phyloP scores from a whole-genome alignment of 2,888 invertebrate genomes.

The Palloptera scutellata region DNA sequence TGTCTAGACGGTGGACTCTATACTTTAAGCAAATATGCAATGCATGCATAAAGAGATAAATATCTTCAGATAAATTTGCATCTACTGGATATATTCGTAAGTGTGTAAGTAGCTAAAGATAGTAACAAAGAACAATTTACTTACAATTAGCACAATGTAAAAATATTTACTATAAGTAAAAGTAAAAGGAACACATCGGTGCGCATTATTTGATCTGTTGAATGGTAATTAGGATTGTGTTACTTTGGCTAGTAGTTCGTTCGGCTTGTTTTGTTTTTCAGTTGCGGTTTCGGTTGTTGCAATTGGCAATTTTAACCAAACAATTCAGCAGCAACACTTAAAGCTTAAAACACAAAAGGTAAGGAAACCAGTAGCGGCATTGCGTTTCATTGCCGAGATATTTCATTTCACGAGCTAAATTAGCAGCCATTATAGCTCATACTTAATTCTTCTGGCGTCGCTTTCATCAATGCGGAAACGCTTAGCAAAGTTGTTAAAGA shows the following conservation, averaged over 20 bases:
- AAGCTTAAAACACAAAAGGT: background rate
- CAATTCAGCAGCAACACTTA: background rate
- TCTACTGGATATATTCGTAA: too few species aligned
- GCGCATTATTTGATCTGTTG: background rate
- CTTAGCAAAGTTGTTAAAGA: too few species aligned
- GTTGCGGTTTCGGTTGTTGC: background rate
- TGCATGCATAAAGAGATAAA: too few species aligned
- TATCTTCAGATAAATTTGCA: too few species aligned
- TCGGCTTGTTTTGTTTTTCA: background rate
- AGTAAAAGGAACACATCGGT: background rate
- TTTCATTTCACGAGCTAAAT: too few species aligned
- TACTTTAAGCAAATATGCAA: too few species aligned
- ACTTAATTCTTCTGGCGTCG: too few species aligned
- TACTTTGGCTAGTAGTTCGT: too few species aligned
- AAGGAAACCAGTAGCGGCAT: background rate
- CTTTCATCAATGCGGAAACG: too few species aligned
- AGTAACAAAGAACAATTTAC: background rate
- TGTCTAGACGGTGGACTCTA: too few species aligned
- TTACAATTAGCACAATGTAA: constrained; percentile 1
- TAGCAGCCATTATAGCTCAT: too few species aligned
- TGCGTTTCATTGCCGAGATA: too few species aligned
- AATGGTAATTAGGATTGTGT: background rate
- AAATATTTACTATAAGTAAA: background rate
- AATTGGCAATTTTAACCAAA: constrained; percentile 2
- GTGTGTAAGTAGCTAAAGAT: background rate